These are phyloP conservation scores for Antheraea assamensis DNA, from an alignment of 2,888 invertebrate species.

Conservation along the genomic window DNA sequence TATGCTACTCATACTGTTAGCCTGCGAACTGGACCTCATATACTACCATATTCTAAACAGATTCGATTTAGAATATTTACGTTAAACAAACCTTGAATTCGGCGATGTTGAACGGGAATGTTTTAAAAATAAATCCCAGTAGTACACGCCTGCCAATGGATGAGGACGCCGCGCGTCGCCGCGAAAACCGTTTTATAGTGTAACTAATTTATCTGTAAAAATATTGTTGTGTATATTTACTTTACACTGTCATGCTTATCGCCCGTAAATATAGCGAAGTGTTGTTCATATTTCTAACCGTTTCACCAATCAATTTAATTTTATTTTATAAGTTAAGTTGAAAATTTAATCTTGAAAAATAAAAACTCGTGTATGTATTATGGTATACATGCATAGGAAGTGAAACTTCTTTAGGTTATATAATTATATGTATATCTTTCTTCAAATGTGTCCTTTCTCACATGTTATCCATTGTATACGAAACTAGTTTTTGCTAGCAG, in stretches of 20 bases:
- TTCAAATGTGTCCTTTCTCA: too few relatives aligned
- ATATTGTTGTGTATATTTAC: not conserved
- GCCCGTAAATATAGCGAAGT: not conserved
- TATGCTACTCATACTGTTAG: conserved; percentile 63
- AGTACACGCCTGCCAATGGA: conserved; percentile 41
- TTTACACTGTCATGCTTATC: not conserved
- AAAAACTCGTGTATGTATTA: too few relatives aligned
- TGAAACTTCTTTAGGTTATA: too few relatives aligned
- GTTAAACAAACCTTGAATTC: conserved; percentile 37
- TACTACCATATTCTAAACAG: conserved; percentile 57
- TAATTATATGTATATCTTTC: too few relatives aligned
- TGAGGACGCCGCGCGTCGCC: conserved; percentile 2
- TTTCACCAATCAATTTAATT: too few relatives aligned
- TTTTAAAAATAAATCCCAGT: conserved; percentile 53
- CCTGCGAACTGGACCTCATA: conserved; percentile 77
- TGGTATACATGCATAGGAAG: too few relatives aligned
- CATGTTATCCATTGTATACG: too few relatives aligned
- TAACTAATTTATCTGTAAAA: conserved; percentile 6
- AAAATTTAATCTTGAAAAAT: too few relatives aligned
- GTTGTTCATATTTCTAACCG: too few relatives aligned
- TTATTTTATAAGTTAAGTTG: too few relatives aligned
- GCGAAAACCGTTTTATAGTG: conserved; percentile 13
- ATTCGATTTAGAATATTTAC: conserved; percentile 26
- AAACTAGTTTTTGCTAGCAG: too few relatives aligned
- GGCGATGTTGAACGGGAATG: conserved; percentile 34